phyloP scores from a whole-genome alignment of 2,888 invertebrate species.

The Macrosoma leucophasiata region DNA sequence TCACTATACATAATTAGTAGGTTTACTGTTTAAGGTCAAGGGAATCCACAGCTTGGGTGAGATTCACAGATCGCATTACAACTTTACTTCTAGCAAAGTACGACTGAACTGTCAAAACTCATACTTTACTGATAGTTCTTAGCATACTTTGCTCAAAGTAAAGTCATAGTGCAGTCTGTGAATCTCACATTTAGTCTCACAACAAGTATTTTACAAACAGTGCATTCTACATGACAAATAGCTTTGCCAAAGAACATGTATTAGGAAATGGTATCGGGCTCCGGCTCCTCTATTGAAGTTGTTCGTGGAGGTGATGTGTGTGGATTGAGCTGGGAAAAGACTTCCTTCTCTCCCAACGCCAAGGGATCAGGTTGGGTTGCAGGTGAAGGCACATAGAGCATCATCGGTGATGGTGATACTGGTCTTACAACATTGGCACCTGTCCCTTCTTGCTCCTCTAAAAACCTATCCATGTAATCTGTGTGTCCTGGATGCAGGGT shows the following conservation, averaged over 20 bases:
- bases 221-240: conserved; percentile 43
- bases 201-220: conserved; percentile 38
- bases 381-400: conserved; percentile 61
- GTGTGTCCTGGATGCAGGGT: conserved; percentile 93
- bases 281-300: conserved; percentile 60
- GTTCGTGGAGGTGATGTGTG: conserved; percentile 54
- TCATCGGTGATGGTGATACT: conserved; percentile 80
- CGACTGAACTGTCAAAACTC: no score
- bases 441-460: conserved; percentile 89
- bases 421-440: conserved; percentile 75
- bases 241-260: conserved; percentile 47
- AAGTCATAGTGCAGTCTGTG: no score
- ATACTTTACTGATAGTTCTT: no score
- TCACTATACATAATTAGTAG: no score
- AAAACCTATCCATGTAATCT: conserved; percentile 94
- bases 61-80: no score
- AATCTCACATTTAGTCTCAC: conserved; percentile 8
- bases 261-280: conserved; percentile 63
- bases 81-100: no score
- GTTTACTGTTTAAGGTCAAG: no score
- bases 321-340: conserved; percentile 63
- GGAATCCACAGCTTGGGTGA: no score
- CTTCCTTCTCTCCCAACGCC: conserved; percentile 67
- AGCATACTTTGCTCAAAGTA: no score
- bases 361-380: conserved; percentile 62